phyloP scores from a whole-genome alignment of 2,113 vertebrate species.

The Lathamus discolor region DNA sequence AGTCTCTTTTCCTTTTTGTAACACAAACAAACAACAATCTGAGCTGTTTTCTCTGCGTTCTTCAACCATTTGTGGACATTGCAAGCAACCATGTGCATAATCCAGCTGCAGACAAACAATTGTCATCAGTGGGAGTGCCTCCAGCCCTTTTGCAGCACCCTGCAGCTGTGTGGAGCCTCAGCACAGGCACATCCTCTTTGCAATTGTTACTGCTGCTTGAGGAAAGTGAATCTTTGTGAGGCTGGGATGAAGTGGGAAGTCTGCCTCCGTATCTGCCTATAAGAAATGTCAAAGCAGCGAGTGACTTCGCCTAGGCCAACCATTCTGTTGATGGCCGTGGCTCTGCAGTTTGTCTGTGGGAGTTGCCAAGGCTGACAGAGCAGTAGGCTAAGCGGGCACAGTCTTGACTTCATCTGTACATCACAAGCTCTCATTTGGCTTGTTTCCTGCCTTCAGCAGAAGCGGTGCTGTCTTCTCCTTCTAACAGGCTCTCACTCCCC shows the following conservation, averaged over 20 bases:
- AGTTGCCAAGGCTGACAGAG: background rate
- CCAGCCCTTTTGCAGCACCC: background rate
- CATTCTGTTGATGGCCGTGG: background rate
- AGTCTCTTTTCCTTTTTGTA: background rate
- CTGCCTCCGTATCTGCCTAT: background rate
- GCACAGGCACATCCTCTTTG: background rate
- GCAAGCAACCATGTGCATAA: background rate
- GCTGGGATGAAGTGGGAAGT: background rate
- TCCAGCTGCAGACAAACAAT: background rate
- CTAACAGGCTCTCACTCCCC: constrained; percentile 11
- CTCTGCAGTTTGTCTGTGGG: background rate
- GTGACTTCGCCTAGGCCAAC: background rate
- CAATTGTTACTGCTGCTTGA: background rate
- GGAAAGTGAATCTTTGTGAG: background rate
- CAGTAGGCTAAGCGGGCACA: background rate
- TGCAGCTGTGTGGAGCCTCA: background rate
- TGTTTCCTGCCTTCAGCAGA: background rate
- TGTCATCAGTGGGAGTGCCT: background rate
- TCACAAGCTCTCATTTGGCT: background rate
- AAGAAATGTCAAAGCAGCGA: background rate
- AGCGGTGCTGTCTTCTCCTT: background rate
- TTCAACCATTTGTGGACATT: constrained; percentile 28
- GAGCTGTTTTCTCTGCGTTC: constrained; percentile 34
- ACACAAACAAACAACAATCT: constrained; percentile 6
- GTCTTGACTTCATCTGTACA: background rate